Percentiles rank a stretch among this genome's conserved stretches.
Conservation (phyloP, 2,888 invertebrate species). For the Melipona beecheii region DNA sequence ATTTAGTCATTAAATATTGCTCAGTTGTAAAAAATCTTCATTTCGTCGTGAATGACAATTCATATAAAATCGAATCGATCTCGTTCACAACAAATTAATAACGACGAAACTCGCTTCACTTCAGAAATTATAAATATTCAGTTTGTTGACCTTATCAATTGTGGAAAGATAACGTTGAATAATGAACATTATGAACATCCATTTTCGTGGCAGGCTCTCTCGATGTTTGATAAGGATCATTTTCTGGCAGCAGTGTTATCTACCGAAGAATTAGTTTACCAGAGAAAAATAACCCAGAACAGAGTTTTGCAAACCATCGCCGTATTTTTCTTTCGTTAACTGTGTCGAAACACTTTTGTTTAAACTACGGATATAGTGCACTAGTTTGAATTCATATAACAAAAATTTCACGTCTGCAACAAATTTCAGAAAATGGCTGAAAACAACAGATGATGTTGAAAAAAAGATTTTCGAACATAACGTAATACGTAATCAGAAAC, state of each 20-base stretch:
- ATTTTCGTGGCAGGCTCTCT: background rate
- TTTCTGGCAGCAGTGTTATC: background rate
- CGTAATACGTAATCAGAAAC: no score
- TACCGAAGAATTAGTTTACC: background rate
- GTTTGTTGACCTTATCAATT: background rate
- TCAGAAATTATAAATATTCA: background rate
- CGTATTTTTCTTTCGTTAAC: background rate
- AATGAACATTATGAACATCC: background rate
- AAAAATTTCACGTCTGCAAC: background rate
- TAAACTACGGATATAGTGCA: no score
- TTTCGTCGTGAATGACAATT: no score
- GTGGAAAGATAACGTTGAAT: background rate
- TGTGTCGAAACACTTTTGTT: background rate
- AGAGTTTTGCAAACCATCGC: background rate
- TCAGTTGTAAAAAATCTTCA: background rate
- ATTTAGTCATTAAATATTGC: background rate
- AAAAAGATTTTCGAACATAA: no score
- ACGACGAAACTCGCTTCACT: background rate
- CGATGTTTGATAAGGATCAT: background rate
- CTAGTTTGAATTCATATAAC: background rate
- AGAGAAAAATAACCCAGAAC: background rate
- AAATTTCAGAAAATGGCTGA: no score
- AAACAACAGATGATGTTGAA: no score
- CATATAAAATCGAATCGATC: no score
- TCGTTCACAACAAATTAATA: background rate